Evolutionary conservation across 2,113 vertebrate genomes (phyloP), one percentile per base, ranked within the genome.

Genomic region (Coryphaenoides rupestris): DNA sequence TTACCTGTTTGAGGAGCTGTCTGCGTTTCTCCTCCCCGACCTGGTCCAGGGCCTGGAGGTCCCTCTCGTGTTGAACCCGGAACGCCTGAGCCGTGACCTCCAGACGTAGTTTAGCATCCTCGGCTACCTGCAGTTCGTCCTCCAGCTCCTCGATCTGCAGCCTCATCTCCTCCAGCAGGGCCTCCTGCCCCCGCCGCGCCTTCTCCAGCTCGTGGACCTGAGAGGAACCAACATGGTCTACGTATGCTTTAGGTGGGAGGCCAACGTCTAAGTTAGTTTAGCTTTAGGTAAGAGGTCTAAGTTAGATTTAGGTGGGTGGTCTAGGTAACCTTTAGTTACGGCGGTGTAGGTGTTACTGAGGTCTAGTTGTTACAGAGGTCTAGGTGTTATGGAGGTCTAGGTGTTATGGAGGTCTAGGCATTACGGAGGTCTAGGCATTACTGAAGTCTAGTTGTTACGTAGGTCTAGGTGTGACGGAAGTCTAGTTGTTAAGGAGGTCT

Each of bases 171-270:
- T 96, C 94, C 80, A 97, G 83, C 63, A 94, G 88, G 65, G 92
- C 89, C 69, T 98, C 96, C 84, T 98, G 87, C n/a, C 87, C 89
- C 0, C 94, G 90, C 72, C 96, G 96, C 1, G 92, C 93, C 76
- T 97, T 96, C 88, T 98, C 95, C 82, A 98, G 79, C 62, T 98
- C 95, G 0, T 98, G 96, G 5, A 98, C 94, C 96, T 98, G 85
- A 70, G 0, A 21, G 2, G 16, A 3, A 14, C n/a, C 14, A 19
- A 40, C n/a, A 50, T 50, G 15, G 16, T 17, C 14, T 50, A 16
- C 15, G 15, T 6, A 13, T 49, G 10, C 1, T n/a, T 49, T 3
- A 49, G 47, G 47, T 49, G 13, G 13, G 47, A 49, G 17, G 13
- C 10, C 47, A 13, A 17, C 10, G 17, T n/a, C 47, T 33, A 33